These are phyloP conservation scores for Merodon equestris DNA, from an alignment of 2,888 invertebrate genomes.

Conservation along the genomic window DNA sequence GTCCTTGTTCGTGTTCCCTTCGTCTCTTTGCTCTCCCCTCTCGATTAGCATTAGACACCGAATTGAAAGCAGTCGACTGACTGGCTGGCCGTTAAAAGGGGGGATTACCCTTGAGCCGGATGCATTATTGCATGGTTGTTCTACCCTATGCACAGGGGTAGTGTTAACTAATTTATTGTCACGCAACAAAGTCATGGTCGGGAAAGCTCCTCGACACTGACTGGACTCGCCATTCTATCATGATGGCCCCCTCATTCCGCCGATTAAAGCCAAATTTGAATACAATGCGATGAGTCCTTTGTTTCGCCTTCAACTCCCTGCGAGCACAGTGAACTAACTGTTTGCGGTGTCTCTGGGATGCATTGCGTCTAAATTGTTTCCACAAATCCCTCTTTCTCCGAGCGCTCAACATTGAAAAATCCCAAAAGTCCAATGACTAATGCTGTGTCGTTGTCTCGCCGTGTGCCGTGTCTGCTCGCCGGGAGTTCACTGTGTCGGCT, in stretches of 20 bases:
- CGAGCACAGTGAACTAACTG: too few species aligned
- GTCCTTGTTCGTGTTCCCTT: constrained; percentile 55
- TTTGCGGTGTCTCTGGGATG: too few species aligned
- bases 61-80: too few species aligned
- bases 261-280: constrained; percentile 44
- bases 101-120: too few species aligned
- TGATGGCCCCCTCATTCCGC: neutral
- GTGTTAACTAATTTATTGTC: constrained; percentile 62
- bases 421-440: constrained; percentile 68
- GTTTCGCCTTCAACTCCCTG: neutral
- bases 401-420: constrained; percentile 62
- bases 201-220: neutral
- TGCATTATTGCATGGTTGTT: too few species aligned
- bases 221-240: neutral
- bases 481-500: too few species aligned
- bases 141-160: constrained; percentile 4
- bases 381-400: constrained; percentile 45
- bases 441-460: constrained; percentile 32
- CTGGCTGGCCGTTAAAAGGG: constrained; percentile 24
- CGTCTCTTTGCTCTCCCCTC: constrained; percentile 59
- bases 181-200: constrained; percentile 48
- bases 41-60: neutral
- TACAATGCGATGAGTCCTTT: constrained; percentile 46
- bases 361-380: constrained; percentile 42
- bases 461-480: too few species aligned